Conservation (phyloP, 2,113 vertebrate species). For the Hemiscyllium ocellatum region DNA sequence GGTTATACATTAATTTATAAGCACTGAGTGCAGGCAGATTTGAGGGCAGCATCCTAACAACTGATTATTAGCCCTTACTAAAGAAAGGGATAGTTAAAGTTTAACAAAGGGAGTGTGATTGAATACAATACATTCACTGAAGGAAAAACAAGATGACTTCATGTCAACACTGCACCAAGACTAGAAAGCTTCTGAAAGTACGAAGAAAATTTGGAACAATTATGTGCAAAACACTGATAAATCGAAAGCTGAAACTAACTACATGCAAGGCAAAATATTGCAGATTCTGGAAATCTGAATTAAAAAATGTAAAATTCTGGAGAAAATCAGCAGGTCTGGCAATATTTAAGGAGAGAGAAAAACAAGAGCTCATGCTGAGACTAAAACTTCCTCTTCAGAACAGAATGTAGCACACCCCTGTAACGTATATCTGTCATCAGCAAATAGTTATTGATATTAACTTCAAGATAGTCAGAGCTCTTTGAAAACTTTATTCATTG, state of each 20-base stretch:
- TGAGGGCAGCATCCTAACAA: not conserved
- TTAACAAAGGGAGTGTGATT: not conserved
- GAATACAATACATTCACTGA: not conserved
- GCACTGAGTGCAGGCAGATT: not conserved
- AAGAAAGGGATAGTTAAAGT: not conserved
- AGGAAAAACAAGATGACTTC: not conserved
- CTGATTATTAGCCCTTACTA: not conserved
- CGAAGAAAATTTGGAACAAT: not conserved
- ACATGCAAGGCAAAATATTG: too few species aligned
- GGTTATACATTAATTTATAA: not conserved
- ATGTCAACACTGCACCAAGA: not conserved
- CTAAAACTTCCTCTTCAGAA: too few species aligned
- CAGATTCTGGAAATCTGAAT: too few species aligned
- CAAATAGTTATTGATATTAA: not conserved
- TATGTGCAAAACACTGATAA: not conserved
- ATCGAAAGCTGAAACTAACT: not conserved
- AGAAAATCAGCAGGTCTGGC: too few species aligned
- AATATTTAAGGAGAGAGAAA: too few species aligned
- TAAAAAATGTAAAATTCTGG: too few species aligned
- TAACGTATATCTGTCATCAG: not conserved
- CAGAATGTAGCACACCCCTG: too few species aligned
- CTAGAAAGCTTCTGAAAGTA: not conserved
- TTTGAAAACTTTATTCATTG: not conserved
- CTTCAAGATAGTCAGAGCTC: not conserved
- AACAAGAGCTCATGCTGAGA: too few species aligned